Base-by-base conservation (phyloP, 2,113 vertebrate genomes). In the Dolichallabes microphthalmus region DNA sequence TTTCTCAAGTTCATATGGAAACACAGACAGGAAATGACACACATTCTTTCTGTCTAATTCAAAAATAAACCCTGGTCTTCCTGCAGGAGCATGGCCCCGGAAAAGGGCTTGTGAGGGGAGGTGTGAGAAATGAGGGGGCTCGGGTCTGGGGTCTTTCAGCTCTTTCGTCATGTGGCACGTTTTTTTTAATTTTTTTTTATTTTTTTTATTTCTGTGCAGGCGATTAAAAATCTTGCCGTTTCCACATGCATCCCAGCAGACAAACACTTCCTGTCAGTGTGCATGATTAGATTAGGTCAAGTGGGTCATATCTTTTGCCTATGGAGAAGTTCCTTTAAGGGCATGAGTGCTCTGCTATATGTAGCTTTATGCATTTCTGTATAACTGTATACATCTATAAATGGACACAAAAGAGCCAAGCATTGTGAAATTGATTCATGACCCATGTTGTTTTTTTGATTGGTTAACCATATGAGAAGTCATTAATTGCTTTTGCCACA, bases 1-100 rank as follows among this genome's bases (percentile, higher is more conserved):
- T 88, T 90, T 93, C 91, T 90, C 91, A 82, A 81, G 82, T 94
- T 93, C 92, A 91, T 93, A 93, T 93, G 93, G 93, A 93, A 45
- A 91, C 90, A 86, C 91, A 93, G 92, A 93, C 95, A 95, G 95
- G 95, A 96, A 96, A 96, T 95, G 92, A 94, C 93, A 95, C 89
- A 90, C 94, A 92, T 94, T 95, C 94, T 94, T 95, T 94, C 91
- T 91, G 92, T 89, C 92, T 79, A 87, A 92, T 94, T 95, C 93
- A 93, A 96, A 95, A 95, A 95, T 94, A 95, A 95, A 94, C 95
- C 88, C 89, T 82, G 93, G 91, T 92, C 90, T 89, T 93, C 89
- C 90, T 89, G 77, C 80, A 74, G 75, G 83, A 92, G 90, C 82
- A 86, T 85, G 89, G 88, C 88, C 87, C 50, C 50, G 90, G 91